A percentile compares a stretch with the other conserved stretches of the same genome.
Evolutionary conservation across 2,113 vertebrate genomes (phyloP).

Genomic region (Alethe castanea): DNA sequence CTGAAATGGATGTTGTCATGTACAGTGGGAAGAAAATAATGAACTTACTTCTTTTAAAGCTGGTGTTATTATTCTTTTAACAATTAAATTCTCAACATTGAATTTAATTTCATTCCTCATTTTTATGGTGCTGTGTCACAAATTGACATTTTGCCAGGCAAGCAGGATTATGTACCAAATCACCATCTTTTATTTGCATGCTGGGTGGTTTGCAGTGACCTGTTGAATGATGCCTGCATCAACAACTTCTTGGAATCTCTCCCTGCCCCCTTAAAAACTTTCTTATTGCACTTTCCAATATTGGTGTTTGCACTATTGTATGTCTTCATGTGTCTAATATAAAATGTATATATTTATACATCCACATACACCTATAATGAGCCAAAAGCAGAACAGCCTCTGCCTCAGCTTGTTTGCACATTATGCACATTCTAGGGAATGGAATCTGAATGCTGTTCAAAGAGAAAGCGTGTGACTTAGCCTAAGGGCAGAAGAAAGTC

Average conservation of each 20-base stretch:
- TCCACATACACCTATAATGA: not conserved
- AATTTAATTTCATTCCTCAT: not conserved
- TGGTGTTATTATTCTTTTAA: not conserved
- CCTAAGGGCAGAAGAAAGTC: slow-evolving; percentile 11
- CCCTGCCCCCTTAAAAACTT: not conserved
- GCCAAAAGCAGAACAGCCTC: not conserved
- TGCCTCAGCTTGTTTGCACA: slow-evolving; percentile 26
- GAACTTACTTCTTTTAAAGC: not conserved
- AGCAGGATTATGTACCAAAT: not conserved
- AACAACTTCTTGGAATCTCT: not conserved
- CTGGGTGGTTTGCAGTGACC: not conserved
- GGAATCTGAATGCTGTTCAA: not conserved
- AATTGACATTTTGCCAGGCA: not conserved
- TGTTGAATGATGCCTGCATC: not conserved
- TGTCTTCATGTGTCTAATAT: not conserved
- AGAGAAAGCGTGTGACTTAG: not conserved
- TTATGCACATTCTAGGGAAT: not conserved
- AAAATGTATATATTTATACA: not conserved
- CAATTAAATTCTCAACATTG: not conserved
- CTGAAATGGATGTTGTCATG: not conserved
- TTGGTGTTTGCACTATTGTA: not conserved
- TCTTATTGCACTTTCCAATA: not conserved
- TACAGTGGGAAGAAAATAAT: not conserved
- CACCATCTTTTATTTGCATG: not conserved
- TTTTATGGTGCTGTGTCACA: not conserved